Evolutionary conservation across 2,113 vertebrate genomes (phyloP).

Genomic region (Suncus etruscus): DNA sequence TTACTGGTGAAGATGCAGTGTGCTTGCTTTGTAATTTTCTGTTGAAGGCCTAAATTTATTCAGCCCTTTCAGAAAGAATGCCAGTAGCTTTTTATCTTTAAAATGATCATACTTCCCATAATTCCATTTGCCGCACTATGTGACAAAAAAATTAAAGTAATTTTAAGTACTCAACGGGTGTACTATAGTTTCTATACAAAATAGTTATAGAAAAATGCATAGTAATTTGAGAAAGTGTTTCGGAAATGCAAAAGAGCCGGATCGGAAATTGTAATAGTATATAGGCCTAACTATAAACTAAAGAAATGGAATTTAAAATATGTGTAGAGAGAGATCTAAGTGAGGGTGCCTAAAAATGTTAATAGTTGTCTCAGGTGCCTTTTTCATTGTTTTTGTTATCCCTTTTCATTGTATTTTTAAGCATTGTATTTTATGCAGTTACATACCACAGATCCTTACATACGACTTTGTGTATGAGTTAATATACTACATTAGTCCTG

Average conservation of each 20-base stretch:
- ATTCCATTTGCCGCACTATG: constrained; percentile 40
- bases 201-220: constrained; percentile 51
- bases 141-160: constrained; percentile 40
- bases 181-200: constrained; percentile 19
- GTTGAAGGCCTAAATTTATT: neutral
- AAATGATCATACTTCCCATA: constrained; percentile 41
- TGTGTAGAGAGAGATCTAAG: neutral
- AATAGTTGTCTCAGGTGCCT: neutral
- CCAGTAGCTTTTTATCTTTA: constrained; percentile 18
- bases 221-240: constrained; percentile 53
- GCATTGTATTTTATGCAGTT: neutral
- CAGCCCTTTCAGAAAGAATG: constrained; percentile 9
- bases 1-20: neutral
- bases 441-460: neutral
- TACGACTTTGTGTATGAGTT: neutral
- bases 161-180: constrained; percentile 40
- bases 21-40: constrained; percentile 40
- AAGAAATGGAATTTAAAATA: constrained; percentile 10
- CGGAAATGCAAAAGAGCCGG: constrained; percentile 27
- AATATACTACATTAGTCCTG: constrained; percentile 20
- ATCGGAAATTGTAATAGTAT: neutral
- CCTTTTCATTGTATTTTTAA: neutral
- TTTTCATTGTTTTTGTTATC: neutral
- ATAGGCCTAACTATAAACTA: constrained; percentile 15
- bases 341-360: neutral